Evolutionary conservation across 2,113 vertebrate genomes (phyloP).

Genomic region (Charina bottae): DNA sequence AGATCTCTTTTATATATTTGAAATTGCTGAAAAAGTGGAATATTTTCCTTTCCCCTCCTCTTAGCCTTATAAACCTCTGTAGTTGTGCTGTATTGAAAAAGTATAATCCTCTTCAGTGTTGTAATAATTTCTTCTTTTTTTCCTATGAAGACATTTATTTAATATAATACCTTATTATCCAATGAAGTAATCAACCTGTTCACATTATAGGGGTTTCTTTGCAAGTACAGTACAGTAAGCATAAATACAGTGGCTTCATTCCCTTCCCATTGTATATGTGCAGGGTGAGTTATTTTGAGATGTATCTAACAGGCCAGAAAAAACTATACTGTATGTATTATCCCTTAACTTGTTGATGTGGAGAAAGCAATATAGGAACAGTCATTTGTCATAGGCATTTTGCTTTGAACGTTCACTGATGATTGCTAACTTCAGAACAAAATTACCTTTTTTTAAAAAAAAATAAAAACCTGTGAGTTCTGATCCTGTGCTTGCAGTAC

Average conservation of each 20-base stretch:
- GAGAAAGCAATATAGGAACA: neutral
- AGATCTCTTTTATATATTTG: neutral
- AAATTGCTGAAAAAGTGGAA: neutral
- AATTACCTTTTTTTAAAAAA: neutral
- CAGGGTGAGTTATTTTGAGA: neutral
- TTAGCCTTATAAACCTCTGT: neutral
- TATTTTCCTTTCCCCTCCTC: neutral
- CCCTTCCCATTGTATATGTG: neutral
- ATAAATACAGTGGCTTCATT: neutral
- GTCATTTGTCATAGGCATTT: neutral
- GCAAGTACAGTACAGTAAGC: too few species aligned
- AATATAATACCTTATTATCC: neutral
- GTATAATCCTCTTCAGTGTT: too few species aligned
- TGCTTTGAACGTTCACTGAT: neutral
- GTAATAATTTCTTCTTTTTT: neutral
- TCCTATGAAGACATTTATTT: too few species aligned
- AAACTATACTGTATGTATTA: too few species aligned
- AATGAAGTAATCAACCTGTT: neutral
- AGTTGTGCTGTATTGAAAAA: neutral
- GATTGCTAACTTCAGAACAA: neutral
- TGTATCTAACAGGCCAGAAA: too few species aligned
- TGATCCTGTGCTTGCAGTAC: too few species aligned
- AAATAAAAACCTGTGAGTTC: too few species aligned
- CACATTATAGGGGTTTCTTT: neutral
- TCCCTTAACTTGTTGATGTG: neutral